Conservation (phyloP, 2,113 vertebrate species). For the Hippocampus barbouri region DNA sequence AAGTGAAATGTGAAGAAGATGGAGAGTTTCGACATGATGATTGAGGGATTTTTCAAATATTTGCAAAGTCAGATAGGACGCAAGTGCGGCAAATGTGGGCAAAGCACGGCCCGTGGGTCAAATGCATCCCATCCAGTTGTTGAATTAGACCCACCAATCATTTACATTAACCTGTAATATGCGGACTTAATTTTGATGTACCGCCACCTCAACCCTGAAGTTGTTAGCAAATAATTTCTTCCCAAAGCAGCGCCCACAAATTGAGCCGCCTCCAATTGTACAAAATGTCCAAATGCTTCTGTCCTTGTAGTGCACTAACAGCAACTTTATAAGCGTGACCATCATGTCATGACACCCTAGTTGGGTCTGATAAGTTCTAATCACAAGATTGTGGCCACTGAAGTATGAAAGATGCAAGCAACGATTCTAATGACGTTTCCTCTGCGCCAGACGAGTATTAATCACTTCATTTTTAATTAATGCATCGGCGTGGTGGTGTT, state of each 20-base stretch:
- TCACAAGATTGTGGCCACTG: neutral
- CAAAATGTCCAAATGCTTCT: neutral
- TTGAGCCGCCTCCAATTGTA: neutral
- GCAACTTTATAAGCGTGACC: neutral
- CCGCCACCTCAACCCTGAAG: neutral
- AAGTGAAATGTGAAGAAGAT: neutral
- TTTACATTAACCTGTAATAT: neutral
- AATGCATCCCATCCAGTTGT: too few relatives aligned
- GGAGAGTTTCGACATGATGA: too few relatives aligned
- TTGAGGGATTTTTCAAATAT: neutral
- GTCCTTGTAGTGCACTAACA: neutral
- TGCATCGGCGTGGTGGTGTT: neutral
- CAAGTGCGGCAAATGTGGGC: neutral
- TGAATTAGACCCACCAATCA: too few relatives aligned
- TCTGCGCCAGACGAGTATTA: neutral
- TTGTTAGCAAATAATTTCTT: neutral
- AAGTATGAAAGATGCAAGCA: neutral
- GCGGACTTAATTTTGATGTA: neutral
- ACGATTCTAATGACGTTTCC: neutral
- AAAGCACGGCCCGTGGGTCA: neutral
- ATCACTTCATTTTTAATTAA: conserved; percentile 9
- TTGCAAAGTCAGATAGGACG: neutral
- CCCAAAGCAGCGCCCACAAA: neutral
- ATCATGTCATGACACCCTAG: neutral
- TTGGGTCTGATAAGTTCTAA: neutral